Conservation (phyloP, 2,113 vertebrate species). For the Eudyptes chrysolophus region DNA sequence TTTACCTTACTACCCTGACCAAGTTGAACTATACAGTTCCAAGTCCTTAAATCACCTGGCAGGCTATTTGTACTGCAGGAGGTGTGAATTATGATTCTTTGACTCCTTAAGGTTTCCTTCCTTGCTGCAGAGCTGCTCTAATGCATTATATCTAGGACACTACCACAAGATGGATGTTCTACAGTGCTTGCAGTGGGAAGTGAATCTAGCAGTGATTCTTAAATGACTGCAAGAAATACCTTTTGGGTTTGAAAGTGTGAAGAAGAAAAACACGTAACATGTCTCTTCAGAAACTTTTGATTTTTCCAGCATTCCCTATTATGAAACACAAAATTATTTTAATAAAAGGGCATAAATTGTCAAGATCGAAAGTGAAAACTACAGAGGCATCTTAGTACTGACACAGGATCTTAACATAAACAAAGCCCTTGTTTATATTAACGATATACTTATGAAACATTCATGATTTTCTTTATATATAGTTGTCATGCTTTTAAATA, state of each 20-base stretch:
- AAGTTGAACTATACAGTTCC: background rate
- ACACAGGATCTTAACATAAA: background rate
- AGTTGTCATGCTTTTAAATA: background rate
- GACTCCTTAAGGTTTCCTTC: constrained; percentile 63
- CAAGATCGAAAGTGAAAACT: background rate
- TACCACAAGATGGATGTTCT: background rate
- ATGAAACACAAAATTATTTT: background rate
- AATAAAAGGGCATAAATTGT: background rate
- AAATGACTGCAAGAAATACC: background rate
- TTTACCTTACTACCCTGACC: constrained; percentile 22
- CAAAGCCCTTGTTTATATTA: background rate
- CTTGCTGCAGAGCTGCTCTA: constrained; percentile 25
- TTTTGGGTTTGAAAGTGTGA: background rate
- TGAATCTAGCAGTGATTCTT: background rate
- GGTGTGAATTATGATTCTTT: constrained; percentile 48
- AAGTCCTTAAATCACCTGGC: constrained; percentile 60
- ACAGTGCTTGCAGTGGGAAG: background rate
- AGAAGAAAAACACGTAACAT: background rate
- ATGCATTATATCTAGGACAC: constrained; percentile 1
- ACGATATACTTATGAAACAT: background rate
- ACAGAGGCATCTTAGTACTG: background rate
- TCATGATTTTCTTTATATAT: background rate
- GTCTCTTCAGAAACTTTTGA: background rate
- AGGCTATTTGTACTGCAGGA: constrained; percentile 31
- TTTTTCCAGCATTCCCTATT: background rate